Evolutionary conservation across 2,888 invertebrate genomes (phyloP).

Genomic region (Agrotis exclamationis): DNA sequence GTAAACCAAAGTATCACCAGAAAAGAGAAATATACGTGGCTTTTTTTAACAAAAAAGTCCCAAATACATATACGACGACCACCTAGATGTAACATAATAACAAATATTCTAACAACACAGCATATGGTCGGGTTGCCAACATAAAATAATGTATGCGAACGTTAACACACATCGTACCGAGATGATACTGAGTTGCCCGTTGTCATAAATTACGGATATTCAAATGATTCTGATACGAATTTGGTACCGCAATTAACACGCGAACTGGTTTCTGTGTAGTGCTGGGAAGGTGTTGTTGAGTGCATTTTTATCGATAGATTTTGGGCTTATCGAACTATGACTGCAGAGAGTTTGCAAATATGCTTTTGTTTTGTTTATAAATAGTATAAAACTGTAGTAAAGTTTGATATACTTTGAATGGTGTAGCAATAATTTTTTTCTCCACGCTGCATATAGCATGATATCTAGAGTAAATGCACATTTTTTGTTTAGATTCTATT

Average conservation of each 20-base stretch:
- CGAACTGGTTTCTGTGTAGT: constrained; percentile 85
- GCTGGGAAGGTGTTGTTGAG: constrained; percentile 66
- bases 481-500: too few species aligned
- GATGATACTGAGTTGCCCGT: constrained; percentile 84
- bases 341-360: neutral
- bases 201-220: constrained; percentile 89
- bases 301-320: constrained; percentile 59
- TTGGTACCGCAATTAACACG: constrained; percentile 90
- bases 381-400: too few species aligned
- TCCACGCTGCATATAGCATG: too few species aligned
- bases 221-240: constrained; percentile 90
- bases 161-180: constrained; percentile 83
- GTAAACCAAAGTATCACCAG: neutral
- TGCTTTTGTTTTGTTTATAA: too few species aligned
- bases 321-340: constrained; percentile 20
- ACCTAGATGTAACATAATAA: constrained; percentile 46
- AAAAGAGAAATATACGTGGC: neutral
- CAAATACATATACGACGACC: constrained; percentile 25
- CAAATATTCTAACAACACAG: constrained; percentile 52
- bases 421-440: too few species aligned
- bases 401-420: too few species aligned
- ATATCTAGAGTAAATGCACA: too few species aligned
- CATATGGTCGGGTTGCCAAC: constrained; percentile 69
- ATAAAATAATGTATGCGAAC: constrained; percentile 83
- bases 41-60: constrained; percentile 15